Evolutionary conservation across 2,888 invertebrate genomes (phyloP), one percentile per base, ranked within the genome.

Genomic region (Lepetodrilus schrolli): DNA sequence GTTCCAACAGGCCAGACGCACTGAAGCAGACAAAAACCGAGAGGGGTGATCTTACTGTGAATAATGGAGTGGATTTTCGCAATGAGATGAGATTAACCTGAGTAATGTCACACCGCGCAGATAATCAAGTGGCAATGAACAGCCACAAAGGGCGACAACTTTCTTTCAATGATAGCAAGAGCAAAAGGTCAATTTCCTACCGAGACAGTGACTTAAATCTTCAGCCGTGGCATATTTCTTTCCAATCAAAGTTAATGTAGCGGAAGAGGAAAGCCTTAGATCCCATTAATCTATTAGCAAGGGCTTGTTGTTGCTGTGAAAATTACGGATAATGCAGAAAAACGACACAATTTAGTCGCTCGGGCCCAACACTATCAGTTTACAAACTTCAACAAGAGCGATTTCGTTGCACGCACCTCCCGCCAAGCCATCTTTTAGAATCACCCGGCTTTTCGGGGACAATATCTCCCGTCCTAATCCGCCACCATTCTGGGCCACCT

Each of bases 311-410:
- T 30, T 48, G 70, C 50, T 30, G 23, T n/a, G 49, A 50, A 68
- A 38, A 47, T 47, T 47, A 38, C 21, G 43, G 43, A 38, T 68
- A 68, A 70, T 70, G 37, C 37, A n/a, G 49, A 37, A 36, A 50
- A 50, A 70, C 49, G 70, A 34, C 50, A 37, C 49, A 70, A 50
- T 72, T 72, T 38, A 30, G 21, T 20, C 72, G 65, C 48, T 65
- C 30, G 17, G 23, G 10, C 23, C 65, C 47, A 66, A 72, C 65
- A 72, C 58, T 72, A 72, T 72, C 72, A 65, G 65, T 47, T 72
- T 72, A 72, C 72, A 47, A 20, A 30, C 68, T 26, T 38, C 68
- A 47, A 68, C 68, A 68, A 68, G 68, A 37, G 21, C 68, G 68
- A 68, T 68, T 68, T 68, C 68, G 43, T 43, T 47, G 26, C 68